Base-by-base conservation (phyloP, 2,888 invertebrate species). In the Troides helena region DNA sequence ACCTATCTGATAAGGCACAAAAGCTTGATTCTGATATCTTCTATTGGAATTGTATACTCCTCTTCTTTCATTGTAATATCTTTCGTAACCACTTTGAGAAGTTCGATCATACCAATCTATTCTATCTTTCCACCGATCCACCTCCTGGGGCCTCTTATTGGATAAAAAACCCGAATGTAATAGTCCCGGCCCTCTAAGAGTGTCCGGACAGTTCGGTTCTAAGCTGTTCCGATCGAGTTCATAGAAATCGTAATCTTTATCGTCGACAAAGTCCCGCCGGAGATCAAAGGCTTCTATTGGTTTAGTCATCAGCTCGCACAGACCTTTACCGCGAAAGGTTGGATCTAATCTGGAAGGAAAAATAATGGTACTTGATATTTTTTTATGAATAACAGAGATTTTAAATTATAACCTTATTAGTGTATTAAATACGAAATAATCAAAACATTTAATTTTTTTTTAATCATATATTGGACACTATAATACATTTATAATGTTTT, bases 241-340 rank as follows among this genome's bases (percentile, higher is more conserved):
- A 80, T 96, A 97, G 81, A 96, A 97, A 80, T 97, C 97, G 78
- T 95, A 97, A 75, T 96, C 95, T 43, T 94, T 93, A 78, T 96
- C 96, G 12, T 95, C 94, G 0, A 94, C 92, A 74, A 95, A 94
- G 78, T 93, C 93, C 72, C 94, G 87, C 17, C 89, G 83, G 0
- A 95, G 80, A 80, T 97, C 95, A 83, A 97, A 94, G 46, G 95
- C 94, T 74, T 95, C 92, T 62, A 96, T 93, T 0, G 97, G 96
- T 63, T 95, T 92, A 17, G 96, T 95, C 75, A 96, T 94, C 68
- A 97, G 87, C 85, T 97, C 97, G 80, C 97, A 97, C 36, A 95
- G 95, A 14, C 96, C 96, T 85, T 95, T 95, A 0, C 95, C 95
- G 69, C 95, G 94, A 74, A 95, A 95, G 0, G 94, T 93, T 0